Evolutionary conservation across 2,888 invertebrate genomes (phyloP), one percentile per base, ranked within the genome.

Genomic region (Rutpela maculata): DNA sequence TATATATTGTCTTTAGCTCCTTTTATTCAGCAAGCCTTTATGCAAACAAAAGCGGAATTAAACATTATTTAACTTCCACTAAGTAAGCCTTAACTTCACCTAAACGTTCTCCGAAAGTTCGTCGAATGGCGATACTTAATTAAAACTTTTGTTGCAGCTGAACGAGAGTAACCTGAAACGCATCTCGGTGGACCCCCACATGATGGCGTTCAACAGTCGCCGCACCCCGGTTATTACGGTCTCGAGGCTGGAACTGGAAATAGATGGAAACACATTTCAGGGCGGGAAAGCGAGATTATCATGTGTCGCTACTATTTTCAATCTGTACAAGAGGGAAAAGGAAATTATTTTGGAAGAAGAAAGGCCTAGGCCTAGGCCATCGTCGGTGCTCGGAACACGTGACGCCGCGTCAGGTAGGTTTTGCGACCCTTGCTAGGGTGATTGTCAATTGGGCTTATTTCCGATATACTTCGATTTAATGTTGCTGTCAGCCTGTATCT

Each of bases 311-410:
- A 92, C 91, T 84, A 91, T 95, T 88, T 94, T 94, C 90, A 92
- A 93, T 88, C 90, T 94, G 84, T 94, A 95, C 89, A 91, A 92
- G 82, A 91, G 92, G 83, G 91, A 92, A 82, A 91, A 92, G 73
- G 93, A 93, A 88, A 90, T 93, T 80, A 90, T 92, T 84, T 91
- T 95, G 85, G 94, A 94, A 88, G 95, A 95, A 90, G 95, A 95
- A 89, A 93, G 93, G 86, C 95, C 95, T 77, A 92, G 94, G 89
- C 93, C 95, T 84, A 92, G 94, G 89, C 93, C 95, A 84, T 95
- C 95, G 78, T 94, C 95, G 75, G 95, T 95, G 85, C 90, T 95
- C 84, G 94, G 94, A 84, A 94, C 94, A 78, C 91, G 93, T 79
- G 93, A 94, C 90, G 91, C 91, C 83, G 92, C 92, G 81, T 85